Evolutionary conservation across 1,140 invertebrate species (phyloP).

Genomic region (Drosophila mojavensis): DNA sequence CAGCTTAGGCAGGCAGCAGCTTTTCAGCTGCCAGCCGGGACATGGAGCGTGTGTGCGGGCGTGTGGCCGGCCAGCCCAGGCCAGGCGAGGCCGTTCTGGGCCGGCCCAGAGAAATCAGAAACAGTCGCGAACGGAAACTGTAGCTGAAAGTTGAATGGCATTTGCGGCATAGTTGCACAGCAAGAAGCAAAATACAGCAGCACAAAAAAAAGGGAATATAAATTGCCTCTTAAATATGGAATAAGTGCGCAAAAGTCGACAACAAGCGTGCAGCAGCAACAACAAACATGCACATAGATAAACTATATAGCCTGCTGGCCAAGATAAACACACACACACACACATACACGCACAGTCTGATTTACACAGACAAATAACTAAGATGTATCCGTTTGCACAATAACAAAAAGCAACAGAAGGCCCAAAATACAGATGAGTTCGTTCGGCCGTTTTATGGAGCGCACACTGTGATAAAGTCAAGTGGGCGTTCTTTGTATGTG

Average conservation of each 20-base stretch:
- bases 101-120: constrained; percentile 48
- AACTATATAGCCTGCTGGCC: constrained; percentile 75
- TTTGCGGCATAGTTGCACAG: constrained; percentile 36
- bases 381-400: constrained; percentile 47
- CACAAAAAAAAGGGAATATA: constrained; percentile 83
- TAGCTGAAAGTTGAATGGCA: constrained; percentile 55
- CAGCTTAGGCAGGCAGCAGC: constrained; percentile 31
- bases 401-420: constrained; percentile 25
- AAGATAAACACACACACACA: constrained; percentile 67
- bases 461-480: constrained; percentile 68
- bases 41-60: background rate
- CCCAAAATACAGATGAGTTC: too few species aligned
- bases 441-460: constrained; percentile 26
- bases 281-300: constrained; percentile 78
- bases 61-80: constrained; percentile 27
- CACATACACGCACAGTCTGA: constrained; percentile 31
- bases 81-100: constrained; percentile 33
- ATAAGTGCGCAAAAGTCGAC: constrained; percentile 78
- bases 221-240: constrained; percentile 84
- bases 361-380: constrained; percentile 48
- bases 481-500: constrained; percentile 36
- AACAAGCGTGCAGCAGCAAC: constrained; percentile 39
- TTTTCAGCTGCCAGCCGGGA: constrained; percentile 13
- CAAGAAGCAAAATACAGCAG: constrained; percentile 55
- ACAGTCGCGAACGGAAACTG: constrained; percentile 52